These are phyloP conservation scores for Oscheius myriophilus DNA, from an alignment of 2,888 invertebrate species.

Conservation along the genomic window DNA sequence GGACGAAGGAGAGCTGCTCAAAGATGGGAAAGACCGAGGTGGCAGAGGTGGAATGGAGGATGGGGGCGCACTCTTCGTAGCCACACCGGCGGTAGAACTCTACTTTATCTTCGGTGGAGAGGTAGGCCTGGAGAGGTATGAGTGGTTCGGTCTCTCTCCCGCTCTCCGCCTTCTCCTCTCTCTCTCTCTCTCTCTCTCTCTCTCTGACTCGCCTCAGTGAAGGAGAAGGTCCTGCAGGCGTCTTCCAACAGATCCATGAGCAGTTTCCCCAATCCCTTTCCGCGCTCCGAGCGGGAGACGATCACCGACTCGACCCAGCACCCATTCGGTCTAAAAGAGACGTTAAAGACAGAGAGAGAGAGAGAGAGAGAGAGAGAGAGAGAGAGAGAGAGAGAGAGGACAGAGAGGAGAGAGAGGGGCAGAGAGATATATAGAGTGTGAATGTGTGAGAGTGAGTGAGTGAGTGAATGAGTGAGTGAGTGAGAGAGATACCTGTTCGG, in stretches of 20 bases:
- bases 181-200: not conserved
- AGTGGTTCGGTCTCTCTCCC: too few species aligned
- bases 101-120: slow-evolving; percentile 72
- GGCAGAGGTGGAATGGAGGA: slow-evolving; percentile 52
- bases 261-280: slow-evolving; percentile 70
- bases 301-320: slow-evolving; percentile 65
- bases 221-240: slow-evolving; percentile 42
- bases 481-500: slow-evolving; percentile 47
- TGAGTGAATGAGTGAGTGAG: too few species aligned
- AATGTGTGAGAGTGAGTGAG: too few species aligned
- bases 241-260: slow-evolving; percentile 71
- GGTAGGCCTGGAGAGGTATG: slow-evolving; percentile 61
- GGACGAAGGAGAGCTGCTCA: slow-evolving; percentile 11
- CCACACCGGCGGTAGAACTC: slow-evolving; percentile 72
- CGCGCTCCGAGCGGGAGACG: slow-evolving; percentile 42
- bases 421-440: too few species aligned
- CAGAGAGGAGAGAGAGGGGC: too few species aligned
- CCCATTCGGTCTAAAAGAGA: slow-evolving; percentile 36
- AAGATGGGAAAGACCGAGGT: slow-evolving; percentile 50
- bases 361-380: too few species aligned
- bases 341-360: not conserved
- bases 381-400: not conserved
- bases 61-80: slow-evolving; percentile 60
- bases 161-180: too few species aligned
- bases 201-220: slow-evolving; percentile 39